Base-by-base conservation (phyloP, 1,140 invertebrate genomes). In the Sycophaga agraensis region DNA sequence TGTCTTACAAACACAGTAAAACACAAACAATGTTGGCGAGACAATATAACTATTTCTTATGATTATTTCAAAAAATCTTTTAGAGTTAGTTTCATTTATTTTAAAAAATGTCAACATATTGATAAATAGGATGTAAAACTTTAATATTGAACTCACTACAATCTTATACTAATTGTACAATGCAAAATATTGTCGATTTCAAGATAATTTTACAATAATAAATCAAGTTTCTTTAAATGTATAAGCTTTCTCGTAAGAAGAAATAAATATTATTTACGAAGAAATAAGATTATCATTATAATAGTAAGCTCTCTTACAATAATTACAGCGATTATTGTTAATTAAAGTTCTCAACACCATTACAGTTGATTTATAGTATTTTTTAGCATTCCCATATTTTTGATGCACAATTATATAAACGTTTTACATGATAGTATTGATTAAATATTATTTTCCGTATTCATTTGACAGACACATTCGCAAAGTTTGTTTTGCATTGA, bases 301-400 rank as follows among this genome's bases (percentile, higher is more conserved):
- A 54, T 55, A 48, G 54, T 55, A 45, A 54, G 34, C 39, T 40
- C 9, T 16, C 17, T 61, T 55, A 48, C 43, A 61, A 46, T 48
- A 26, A 61, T 28, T 35, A 24, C 19, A 24, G 14, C 37, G 16
- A 60, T 31, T 31, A 21, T 48, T 4, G 16, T 28, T 39, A 40
- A 55, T 39, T 48, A 48, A 61, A 54, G 2, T 22, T 42, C 3
- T 37, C 28, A 45, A 60, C 28, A 60, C 19, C 21, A 17, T 55
- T 61, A 61, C 59, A 61, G 34, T 39, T 54, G 28, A 61, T 54
- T 54, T 43, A 54, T 19, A 12, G 28, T 54, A 53, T 31, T 22
- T 48, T 28, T 21, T 61, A 48, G 53, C 57, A 60, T 53, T 60
- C 40, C 45, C 58, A 60, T 53, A 49, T 48, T 46, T 49, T 21